These are phyloP conservation scores for Phaethornis superciliosus DNA, from an alignment of 2,113 vertebrate species.

Conservation along the genomic window DNA sequence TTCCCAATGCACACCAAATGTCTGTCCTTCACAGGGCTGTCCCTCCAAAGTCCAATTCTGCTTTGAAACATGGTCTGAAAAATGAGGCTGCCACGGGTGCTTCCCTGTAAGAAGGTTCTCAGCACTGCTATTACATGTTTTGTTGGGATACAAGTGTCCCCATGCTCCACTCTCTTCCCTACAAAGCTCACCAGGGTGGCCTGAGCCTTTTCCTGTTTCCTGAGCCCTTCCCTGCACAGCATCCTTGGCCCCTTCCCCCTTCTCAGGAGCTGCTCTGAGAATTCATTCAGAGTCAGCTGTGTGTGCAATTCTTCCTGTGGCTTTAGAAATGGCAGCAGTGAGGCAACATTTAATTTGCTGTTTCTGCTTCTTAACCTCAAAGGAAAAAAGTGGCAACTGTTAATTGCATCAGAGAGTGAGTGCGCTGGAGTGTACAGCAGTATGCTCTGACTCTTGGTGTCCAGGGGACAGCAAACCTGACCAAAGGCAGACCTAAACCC, in stretches of 20 bases:
- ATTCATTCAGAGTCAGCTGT: background rate
- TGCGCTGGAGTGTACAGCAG: background rate
- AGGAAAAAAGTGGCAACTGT: background rate
- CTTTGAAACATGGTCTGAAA: background rate
- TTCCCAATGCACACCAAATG: background rate
- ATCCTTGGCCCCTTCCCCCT: background rate
- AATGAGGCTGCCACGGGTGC: background rate
- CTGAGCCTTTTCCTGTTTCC: background rate
- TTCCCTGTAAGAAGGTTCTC: background rate
- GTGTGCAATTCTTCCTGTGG: conserved; percentile 14
- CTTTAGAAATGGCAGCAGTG: background rate
- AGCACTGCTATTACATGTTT: background rate
- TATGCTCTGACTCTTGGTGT: background rate
- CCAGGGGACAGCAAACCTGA: background rate
- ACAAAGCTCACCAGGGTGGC: background rate
- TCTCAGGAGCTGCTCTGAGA: background rate
- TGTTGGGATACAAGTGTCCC: background rate
- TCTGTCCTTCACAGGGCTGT: background rate
- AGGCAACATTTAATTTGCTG: conserved; percentile 23
- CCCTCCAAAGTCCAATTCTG: background rate
- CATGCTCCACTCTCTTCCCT: background rate
- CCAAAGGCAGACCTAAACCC: background rate
- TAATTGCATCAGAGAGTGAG: background rate
- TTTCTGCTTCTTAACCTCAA: background rate
- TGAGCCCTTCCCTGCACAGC: background rate